Evolutionary conservation across 2,888 invertebrate species (phyloP), one percentile per base, ranked within the genome.

Genomic region (Cheilosia impressa): DNA sequence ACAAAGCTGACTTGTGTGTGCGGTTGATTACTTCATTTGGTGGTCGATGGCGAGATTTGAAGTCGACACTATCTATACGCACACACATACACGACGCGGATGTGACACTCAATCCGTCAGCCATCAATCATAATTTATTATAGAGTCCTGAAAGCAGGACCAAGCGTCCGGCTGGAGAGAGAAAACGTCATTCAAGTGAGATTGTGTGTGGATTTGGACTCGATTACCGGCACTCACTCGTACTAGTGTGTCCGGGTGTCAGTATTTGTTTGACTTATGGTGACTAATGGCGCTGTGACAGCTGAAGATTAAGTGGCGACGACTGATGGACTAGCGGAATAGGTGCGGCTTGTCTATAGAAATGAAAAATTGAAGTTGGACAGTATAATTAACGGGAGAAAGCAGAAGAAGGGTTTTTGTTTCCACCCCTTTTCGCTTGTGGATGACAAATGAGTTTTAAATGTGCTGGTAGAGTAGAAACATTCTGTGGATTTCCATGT

Each of bases 261-360:
- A 81, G 76, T 43, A 63, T 81, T 81, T 85, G 81, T 85, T 81
- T 85, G 85, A 85, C 85, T 85, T 85, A 81, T 76, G 71, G 62
- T 85, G 76, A 85, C 85, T 85, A 85, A 85, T 85, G 72, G 76
- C 38, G 71, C 62, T 68, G 66, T 77, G 85, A 76, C 81, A 85
- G 72, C 71, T 81, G 76, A 72, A 81, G 85, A 81, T 81, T 85
- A 80, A 85, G 76, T 77, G 76, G 72, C 50, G 41, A 77, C 81
- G 47, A 77, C 81, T 81, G 76, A 76, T 85, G 76, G 77, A 81
- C 62, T 50, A 58, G 63, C 63, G 24, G 13, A 22, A 24, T 22
- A 52, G 52, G 52, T 52, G 52, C 24, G 24, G 45, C 57, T 47
- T 68, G 60, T 43, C 53, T 65, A 58, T 63, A 57, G 45, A 71